These are phyloP conservation scores for Poeciliopsis occidentalis DNA, from an alignment of 2,113 vertebrate species.

Conservation along the genomic window DNA sequence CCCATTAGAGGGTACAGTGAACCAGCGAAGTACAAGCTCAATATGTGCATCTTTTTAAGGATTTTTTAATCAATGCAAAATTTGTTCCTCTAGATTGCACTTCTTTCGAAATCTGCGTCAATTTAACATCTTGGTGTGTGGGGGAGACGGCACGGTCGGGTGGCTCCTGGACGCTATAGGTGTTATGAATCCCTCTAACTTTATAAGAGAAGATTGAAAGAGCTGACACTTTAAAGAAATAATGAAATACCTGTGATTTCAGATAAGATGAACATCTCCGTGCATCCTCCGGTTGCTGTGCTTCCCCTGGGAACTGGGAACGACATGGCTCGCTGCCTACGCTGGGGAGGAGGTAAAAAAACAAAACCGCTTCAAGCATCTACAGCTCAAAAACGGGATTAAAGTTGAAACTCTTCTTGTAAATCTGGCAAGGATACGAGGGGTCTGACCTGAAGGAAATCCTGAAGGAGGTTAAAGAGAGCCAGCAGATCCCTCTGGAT, in stretches of 20 bases:
- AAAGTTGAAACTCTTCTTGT: not conserved
- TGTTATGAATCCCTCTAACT: conserved; percentile 42
- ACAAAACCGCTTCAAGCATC: not conserved
- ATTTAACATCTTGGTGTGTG: conserved; percentile 89
- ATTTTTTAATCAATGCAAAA: not conserved
- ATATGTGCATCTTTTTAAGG: not conserved
- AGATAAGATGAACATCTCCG: conserved; percentile 85
- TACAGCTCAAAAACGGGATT: not conserved
- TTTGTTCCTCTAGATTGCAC: conserved; percentile 78
- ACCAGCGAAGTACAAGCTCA: not conserved
- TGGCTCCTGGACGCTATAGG: conserved; percentile 94
- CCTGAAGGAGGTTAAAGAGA: conserved; percentile 86
- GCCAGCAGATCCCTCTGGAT: conserved; percentile 83
- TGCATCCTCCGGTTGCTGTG: conserved; percentile 81
- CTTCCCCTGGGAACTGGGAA: conserved; percentile 88
- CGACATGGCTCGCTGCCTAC: conserved; percentile 87
- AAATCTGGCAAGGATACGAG: conserved; percentile 84
- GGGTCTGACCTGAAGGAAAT: conserved; percentile 87
- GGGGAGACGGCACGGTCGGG: conserved; percentile 92
- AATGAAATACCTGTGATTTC: conserved; percentile 18
- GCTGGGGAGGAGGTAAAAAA: conserved; percentile 90
- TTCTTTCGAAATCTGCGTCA: conserved; percentile 87
- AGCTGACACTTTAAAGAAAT: not conserved
- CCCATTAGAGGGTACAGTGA: conserved; percentile 83
- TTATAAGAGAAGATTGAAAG: not conserved